phyloP scores from a whole-genome alignment of 2,113 vertebrate species.

The Aphyosemion australe region DNA sequence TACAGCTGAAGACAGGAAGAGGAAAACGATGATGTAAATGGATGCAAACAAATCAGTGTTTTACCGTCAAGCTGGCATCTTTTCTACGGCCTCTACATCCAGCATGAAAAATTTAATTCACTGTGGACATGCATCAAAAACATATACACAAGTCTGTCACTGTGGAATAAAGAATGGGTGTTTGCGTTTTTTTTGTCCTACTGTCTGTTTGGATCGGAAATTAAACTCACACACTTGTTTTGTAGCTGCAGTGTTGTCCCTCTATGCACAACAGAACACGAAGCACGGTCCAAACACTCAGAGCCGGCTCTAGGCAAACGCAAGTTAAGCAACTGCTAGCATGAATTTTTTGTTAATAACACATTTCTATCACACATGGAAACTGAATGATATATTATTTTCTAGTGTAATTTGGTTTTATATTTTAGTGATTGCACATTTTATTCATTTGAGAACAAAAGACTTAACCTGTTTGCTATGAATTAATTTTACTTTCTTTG shows the following conservation, averaged over 20 bases:
- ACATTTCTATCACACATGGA: no score
- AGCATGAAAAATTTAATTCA: neutral
- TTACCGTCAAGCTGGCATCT: slow-evolving; percentile 5
- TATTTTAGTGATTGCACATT: no score
- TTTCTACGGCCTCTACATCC: neutral
- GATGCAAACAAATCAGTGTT: slow-evolving; percentile 31
- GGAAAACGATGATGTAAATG: slow-evolving; percentile 4
- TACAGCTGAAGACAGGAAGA: slow-evolving; percentile 7
- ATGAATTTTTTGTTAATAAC: no score
- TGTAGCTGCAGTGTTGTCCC: neutral
- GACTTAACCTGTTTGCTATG: no score
- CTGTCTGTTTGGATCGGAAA: neutral
- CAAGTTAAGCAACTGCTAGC: no score
- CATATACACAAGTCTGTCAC: neutral
- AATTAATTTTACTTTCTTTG: no score
- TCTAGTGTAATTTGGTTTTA: no score
- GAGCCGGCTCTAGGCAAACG: no score
- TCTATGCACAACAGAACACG: no score
- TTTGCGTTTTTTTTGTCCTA: neutral
- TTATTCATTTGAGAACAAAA: no score
- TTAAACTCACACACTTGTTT: neutral
- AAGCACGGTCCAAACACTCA: neutral
- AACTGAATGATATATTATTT: no score
- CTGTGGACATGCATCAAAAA: neutral
- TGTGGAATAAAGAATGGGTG: neutral